Evolutionary conservation across 1,140 invertebrate species (phyloP).

Genomic region (Zaprionus capensis): DNA sequence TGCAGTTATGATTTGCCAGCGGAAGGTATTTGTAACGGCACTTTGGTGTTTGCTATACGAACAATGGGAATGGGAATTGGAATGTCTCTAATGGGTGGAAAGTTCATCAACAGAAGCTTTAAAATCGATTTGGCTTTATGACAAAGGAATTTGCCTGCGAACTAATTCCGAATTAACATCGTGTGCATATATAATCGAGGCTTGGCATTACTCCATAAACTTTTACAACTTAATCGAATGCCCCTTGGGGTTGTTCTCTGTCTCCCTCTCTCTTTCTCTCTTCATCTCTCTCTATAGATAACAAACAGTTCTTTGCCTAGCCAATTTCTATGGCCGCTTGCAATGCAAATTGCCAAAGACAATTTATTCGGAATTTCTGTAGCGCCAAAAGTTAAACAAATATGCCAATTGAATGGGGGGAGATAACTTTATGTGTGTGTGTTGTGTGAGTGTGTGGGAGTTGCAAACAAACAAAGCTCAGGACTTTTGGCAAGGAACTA

Average conservation of each 20-base stretch:
- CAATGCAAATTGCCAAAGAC: constrained; percentile 78
- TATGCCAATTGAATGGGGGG: constrained; percentile 71
- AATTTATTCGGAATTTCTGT: constrained; percentile 75
- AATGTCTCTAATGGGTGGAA: background rate
- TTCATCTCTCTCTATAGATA: constrained; percentile 1
- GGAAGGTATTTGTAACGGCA: constrained; percentile 59
- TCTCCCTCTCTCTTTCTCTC: background rate
- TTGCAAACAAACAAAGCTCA: constrained; percentile 67
- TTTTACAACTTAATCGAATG: constrained; percentile 20
- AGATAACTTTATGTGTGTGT: background rate
- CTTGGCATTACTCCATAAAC: constrained; percentile 17
- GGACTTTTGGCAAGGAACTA: constrained; percentile 61
- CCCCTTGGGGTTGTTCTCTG: background rate
- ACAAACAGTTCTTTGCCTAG: constrained; percentile 22
- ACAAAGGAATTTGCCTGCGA: background rate
- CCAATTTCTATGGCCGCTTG: constrained; percentile 29
- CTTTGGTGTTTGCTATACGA: constrained; percentile 3
- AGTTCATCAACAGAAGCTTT: background rate
- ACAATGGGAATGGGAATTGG: background rate
- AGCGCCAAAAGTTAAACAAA: constrained; percentile 77
- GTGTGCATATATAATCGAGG: background rate
- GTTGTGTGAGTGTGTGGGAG: constrained; percentile 29
- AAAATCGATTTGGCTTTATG: constrained; percentile 2
- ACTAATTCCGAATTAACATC: constrained; percentile 27
- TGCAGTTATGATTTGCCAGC: constrained; percentile 57